Conservation (phyloP, 2,797 vertebrate genomes). For the Cygnus olor region DNA sequence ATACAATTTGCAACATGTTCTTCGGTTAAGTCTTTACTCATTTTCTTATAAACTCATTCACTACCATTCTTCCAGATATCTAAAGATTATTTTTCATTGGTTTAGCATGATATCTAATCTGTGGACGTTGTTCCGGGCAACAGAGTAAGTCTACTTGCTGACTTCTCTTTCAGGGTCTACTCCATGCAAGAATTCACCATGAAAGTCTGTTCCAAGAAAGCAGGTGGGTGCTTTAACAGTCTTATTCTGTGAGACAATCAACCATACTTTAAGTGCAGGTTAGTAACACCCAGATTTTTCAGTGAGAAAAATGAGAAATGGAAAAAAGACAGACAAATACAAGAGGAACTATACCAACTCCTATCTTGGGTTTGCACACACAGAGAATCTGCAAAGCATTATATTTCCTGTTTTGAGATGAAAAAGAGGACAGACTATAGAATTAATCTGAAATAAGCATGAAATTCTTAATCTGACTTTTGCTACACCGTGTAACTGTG, state of each 20-base stretch:
- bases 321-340: not conserved
- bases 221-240: not conserved
- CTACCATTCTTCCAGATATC: not conserved
- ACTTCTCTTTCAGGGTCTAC: not conserved
- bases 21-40: not conserved
- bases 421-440: not conserved
- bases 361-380: not conserved
- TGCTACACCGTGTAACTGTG: not conserved
- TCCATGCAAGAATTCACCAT: not conserved
- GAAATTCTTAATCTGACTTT: not conserved
- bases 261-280: not conserved
- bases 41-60: not conserved
- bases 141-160: not conserved
- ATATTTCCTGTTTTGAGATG: not conserved
- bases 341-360: not conserved
- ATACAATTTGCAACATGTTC: not conserved
- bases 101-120: not conserved
- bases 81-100: not conserved
- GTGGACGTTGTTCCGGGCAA: not conserved
- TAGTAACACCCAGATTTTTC: not conserved
- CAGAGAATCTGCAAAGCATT: not conserved
- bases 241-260: not conserved
- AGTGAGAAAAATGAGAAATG: not conserved
- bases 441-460: not conserved
- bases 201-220: not conserved